These are phyloP conservation scores for Rutilus rutilus DNA, from an alignment of 2,113 vertebrate genomes.

Conservation along the genomic window DNA sequence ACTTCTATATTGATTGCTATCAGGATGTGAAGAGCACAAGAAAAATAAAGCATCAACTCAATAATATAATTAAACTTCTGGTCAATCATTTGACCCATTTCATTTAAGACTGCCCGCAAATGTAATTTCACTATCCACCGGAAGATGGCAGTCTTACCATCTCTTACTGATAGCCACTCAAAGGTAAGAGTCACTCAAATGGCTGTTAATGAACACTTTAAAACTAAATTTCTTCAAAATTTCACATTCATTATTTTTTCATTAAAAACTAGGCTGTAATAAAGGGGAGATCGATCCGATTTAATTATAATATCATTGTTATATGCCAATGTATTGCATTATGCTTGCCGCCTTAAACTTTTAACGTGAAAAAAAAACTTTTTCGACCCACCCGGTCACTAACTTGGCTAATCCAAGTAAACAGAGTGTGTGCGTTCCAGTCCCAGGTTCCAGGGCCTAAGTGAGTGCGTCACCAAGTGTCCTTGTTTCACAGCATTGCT, in stretches of 20 bases:
- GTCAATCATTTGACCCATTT: not conserved
- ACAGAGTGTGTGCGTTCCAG: conserved; percentile 11
- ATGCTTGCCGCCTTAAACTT: not conserved
- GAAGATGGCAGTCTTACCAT: conserved; percentile 27
- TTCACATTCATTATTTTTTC: not conserved
- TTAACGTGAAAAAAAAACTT: not conserved
- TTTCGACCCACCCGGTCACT: not conserved
- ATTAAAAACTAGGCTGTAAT: not conserved
- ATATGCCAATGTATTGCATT: not conserved
- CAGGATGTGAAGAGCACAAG: not conserved
- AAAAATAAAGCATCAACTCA: not conserved
- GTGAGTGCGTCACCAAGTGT: conserved; percentile 32
- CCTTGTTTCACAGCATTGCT: conserved; percentile 36
- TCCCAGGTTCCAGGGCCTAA: conserved; percentile 26
- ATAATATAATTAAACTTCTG: not conserved
- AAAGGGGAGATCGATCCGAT: not conserved
- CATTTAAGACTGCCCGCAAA: not conserved
- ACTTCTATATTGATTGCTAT: too few relatives aligned
- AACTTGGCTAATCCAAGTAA: conserved; percentile 25
- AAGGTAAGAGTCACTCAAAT: not conserved
- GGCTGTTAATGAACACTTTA: not conserved
- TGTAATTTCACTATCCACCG: not conserved
- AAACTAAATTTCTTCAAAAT: not conserved
- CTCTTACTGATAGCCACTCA: not conserved
- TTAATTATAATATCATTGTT: not conserved